Evolutionary conservation across 2,797 vertebrate genomes (phyloP), one percentile per base, ranked within the genome.

Genomic region (Pseudochirops cupreus): DNA sequence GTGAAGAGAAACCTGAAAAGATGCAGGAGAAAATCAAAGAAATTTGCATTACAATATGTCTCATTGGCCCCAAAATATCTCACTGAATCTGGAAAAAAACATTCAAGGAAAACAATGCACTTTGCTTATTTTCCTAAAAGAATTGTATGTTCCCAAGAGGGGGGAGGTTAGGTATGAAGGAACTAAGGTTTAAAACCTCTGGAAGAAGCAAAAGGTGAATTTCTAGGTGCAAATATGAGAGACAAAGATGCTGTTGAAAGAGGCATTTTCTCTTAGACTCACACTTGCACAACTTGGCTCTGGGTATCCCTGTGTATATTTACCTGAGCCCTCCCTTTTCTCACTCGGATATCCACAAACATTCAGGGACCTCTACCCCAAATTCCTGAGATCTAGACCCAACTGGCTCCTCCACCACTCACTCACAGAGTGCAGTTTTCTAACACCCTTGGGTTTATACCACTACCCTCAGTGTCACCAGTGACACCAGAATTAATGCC

Each of bases 11-110:
- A 87, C 39, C n/a, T 87, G 21, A 87, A 87, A 87, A 87, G 74
- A 98, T 96, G 98, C 96, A 29, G 96, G 95, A 98, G 52, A 97
- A 97, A 97, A 98, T 97, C 95, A 97, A 97, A 97, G 98, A 94
- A 96, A 98, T 97, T 98, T 97, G 94, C 97, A 97, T 98, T 98
- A 98, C 98, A 98, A 98, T 98, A 97, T 67, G 98, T 97, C 97
- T 97, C 96, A 0, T 18, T 93, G 26, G 95, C 95, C 96, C 97
- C 93, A 97, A 98, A 98, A 97, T 98, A 98, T 96, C 97, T 96
- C 0, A 96, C 97, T 98, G 97, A 98, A 97, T 74, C 62, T 74
- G 33, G 62, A 6, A 18, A n/a, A 98, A 54, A 95, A 97, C 97
- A 97, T 96, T 87, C 95, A 93, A 95, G 92, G 82, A 94, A 97